Base-by-base conservation (phyloP, 2,888 invertebrate genomes). In the Rhodophaea formosa region DNA sequence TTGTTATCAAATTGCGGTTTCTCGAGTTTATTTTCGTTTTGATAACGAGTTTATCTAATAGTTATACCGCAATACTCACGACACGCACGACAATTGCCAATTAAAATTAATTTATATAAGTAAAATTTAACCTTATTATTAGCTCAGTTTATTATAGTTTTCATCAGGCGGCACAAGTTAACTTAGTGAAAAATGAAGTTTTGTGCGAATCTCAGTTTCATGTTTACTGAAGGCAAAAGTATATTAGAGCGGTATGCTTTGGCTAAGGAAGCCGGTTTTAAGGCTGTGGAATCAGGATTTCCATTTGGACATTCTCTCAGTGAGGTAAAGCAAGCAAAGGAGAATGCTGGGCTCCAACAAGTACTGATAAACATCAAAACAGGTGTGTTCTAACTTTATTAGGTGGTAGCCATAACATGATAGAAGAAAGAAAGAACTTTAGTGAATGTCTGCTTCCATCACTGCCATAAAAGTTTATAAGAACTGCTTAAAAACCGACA, bases 201-300 rank as follows among this genome's bases (percentile, higher is more conserved):
- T 79, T 95, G 97, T 79, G 95, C 97, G 6, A 98, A 98, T 88
- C 86, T 98, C 58, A 94, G 96, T 12, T 97, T 97, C 82, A 94
- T 98, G 93, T 98, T 97, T 77, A 93, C 93, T 61, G 97, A 98
- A 83, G 92, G 87, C 14, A 87, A 94, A 3, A 82, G 86, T 23
- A 83, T 97, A 49, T 75, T 95, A 56, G 95, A 95, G 65, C 92
- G 97, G 64, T 97, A 97, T 82, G 88, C 89, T 56, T 89, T 95
- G 58, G 98, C 98, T 0, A 95, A 94, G 74, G 90, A 93, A 39
- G 95, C 95, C 56, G 98, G 98, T 0, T 98, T 98, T 79, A 94
- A 93, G 75, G 96, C 95, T 2, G 96, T 98, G 0, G 98, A 99
- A 91, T 94, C 94, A 62, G 96, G 96, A 8, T 97, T 96, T 82